A percentile compares a stretch with the other conserved stretches of the same genome.
These are phyloP conservation scores for Actinemys pallida DNA, from an alignment of 2,113 vertebrate species.

Conservation along the genomic window DNA sequence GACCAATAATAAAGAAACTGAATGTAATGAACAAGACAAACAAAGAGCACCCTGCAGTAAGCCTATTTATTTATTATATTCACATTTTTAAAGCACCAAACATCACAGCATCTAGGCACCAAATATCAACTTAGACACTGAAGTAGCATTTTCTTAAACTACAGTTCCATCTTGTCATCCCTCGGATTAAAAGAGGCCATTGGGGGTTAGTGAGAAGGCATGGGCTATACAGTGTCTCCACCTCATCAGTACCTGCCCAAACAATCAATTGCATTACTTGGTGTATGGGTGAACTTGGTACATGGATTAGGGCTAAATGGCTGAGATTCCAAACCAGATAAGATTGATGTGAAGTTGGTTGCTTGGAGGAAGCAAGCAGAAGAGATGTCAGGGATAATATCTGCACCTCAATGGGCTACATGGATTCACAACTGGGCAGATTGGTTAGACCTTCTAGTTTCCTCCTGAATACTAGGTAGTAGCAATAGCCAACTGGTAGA, in stretches of 20 bases:
- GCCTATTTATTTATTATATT: not conserved
- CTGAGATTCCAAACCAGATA: not conserved
- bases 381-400: not conserved
- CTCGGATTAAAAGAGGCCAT: not conserved
- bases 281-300: not conserved
- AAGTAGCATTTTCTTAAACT: not conserved
- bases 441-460: not conserved
- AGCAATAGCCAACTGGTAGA: not conserved
- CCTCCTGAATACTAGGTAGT: not conserved
- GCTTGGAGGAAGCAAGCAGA: not conserved
- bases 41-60: not conserved
- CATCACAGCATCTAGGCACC: not conserved
- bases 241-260: not conserved
- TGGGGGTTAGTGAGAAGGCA: not conserved
- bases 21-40: not conserved
- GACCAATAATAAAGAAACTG: not conserved
- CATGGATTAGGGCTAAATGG: not conserved
- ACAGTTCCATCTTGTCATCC: not conserved
- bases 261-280: not conserved
- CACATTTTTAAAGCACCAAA: not conserved
- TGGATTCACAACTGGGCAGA: not conserved
- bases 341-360: not conserved
- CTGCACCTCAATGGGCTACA: not conserved
- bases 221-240: not conserved
- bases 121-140: not conserved